Conservation (phyloP, 1,140 invertebrate genomes). For the Drosophila lini region DNA sequence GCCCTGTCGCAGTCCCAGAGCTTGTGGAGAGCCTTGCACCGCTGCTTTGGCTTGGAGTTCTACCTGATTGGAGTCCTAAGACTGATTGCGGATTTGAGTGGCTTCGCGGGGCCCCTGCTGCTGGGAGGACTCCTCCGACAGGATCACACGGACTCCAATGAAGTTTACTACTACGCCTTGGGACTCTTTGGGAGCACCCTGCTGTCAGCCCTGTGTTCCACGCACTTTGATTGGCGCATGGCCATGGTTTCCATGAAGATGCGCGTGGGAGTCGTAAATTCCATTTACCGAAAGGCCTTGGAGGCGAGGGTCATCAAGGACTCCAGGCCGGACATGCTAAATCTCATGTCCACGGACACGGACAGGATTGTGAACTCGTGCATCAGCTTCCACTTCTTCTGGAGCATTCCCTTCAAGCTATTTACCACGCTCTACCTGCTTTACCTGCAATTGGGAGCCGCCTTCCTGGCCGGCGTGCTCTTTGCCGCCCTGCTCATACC, state of each 20-base stretch:
- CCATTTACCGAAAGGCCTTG: slow-evolving; percentile 94
- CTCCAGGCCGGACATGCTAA: slow-evolving; percentile 91
- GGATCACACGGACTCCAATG: slow-evolving; percentile 85
- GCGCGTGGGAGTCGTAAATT: slow-evolving; percentile 91
- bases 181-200: slow-evolving; percentile 89
- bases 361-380: slow-evolving; percentile 98
- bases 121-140: slow-evolving; percentile 85
- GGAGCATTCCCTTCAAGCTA: slow-evolving; percentile 95
- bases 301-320: slow-evolving; percentile 85
- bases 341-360: slow-evolving; percentile 98
- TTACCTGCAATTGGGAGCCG: slow-evolving; percentile 94
- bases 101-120: slow-evolving; percentile 95
- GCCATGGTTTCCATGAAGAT: slow-evolving; percentile 94
- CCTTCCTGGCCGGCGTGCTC: slow-evolving; percentile 94
- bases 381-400: slow-evolving; percentile 97
- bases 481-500: slow-evolving; percentile 96
- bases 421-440: slow-evolving; percentile 92
- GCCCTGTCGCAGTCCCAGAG: slow-evolving; percentile 82
- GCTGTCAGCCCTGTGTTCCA: slow-evolving; percentile 90
- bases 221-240: slow-evolving; percentile 96
- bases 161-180: slow-evolving; percentile 90
- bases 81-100: slow-evolving; percentile 91
- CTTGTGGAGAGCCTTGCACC: slow-evolving; percentile 90
- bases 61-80: slow-evolving; percentile 95
- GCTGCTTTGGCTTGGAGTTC: slow-evolving; percentile 94